Base-by-base conservation (phyloP, 92 coral and sea anemone genomes). In the Palythoa grandiflora region DNA sequence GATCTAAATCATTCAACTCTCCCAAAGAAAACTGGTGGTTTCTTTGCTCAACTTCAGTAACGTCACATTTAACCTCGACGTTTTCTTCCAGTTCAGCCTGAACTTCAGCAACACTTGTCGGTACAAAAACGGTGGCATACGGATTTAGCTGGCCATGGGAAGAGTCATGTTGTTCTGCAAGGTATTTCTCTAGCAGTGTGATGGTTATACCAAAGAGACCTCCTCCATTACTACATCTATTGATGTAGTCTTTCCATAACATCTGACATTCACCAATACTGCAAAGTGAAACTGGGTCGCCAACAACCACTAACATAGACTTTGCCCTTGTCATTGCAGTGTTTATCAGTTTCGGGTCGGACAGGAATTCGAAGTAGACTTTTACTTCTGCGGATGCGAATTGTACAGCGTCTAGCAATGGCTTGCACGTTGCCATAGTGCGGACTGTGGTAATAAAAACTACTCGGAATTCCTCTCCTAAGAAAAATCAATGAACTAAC, bases 271-370 rank as follows among this genome's bases (percentile, higher is more conserved):
- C 90, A 35, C 99, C 99, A 11, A 96, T 83, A 28, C 95, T 94
- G 78, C 98, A 96, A 15, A 96, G 96, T 8, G 98, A 94, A 11
- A 96, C 88, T 10, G 99, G 99, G 59, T 96, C 99, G 20, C 98
- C 99, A 19, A 96, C 96, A 6, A 96, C 99, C 6, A 93, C 99
- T 35, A 96, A 88, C 73, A 95, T 73, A 21, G 96, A 96, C 88
- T 88, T 88, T 7, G 99, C 99, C 39, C 99, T 93, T 8, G 99
- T 96, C 50, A 96, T 89, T 38, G 99, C 99, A 0, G 99, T 96
- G 88, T 95, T 91, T 16, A 96, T 75, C n/a, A 96, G 83, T 77
- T 90, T 95, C 51, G 96, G 94, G 51, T 95, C 96, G 0, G 98
- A 91, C 77, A 95, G 84, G 65, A 95, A 95, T 89, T 95, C 96